Base-by-base conservation (phyloP, 2,888 invertebrate species). In the Pemphredon lugubris region DNA sequence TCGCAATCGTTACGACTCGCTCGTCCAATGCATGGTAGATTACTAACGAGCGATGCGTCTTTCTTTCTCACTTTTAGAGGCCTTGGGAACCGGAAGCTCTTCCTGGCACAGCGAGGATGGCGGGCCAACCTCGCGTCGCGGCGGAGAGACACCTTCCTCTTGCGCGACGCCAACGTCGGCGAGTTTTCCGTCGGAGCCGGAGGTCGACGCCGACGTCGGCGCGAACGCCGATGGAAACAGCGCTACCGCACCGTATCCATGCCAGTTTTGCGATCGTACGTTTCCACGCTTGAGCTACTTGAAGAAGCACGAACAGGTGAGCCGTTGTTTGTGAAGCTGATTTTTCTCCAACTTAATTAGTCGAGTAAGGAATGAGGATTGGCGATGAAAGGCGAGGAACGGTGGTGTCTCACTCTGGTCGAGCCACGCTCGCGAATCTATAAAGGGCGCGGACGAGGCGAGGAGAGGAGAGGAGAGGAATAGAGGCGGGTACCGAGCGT, bases 231-330 rank as follows among this genome's bases (percentile, higher is more conserved):
- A 88, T 61, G 79, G 81, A n/a, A 85, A 79, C 61, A 82, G 81
- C 73, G 73, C 86, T n/a, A 70, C 84, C 34, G 92, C 96, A 77
- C 96, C 96, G 72, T 96, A 96, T 92, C 94, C 95, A 87, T 97
- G 97, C 91, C 95, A 95, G 90, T 97, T 96, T 91, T 97, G 97
- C 91, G 96, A 97, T 88, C 95, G 96, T 90, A 96, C 96, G 79
- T 97, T 97, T 91, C 95, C 96, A 14, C 93, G 96, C 81, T 94
- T 95, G 79, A 95, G 95, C 75, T 95, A 96, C 89, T 93, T 97
- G 83, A 96, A 96, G 91, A 95, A 96, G 91, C 97, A 97, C 92
- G 96, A 97, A 91, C 97, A 97, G 95, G 97, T 97, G 66, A 54
- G 51, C 23, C 13, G 11, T 26, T n/a, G n/a, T n/a, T n/a, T n/a